Conservation (phyloP, 1,140 invertebrate genomes). For the Sycophila sp. region DNA sequence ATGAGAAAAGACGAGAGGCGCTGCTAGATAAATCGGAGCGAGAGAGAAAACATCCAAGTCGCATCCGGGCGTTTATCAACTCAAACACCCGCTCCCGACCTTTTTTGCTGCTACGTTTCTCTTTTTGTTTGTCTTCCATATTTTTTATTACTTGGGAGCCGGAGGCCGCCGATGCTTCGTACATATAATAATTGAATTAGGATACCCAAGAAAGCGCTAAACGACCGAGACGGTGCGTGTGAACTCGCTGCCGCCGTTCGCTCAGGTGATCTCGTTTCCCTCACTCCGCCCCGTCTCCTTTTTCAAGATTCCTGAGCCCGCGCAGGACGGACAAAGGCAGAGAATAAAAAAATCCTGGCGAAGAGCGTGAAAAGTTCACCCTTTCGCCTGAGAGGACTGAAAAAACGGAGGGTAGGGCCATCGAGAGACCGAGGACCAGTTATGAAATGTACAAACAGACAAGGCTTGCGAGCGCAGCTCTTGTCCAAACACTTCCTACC, state of each 20-base stretch:
- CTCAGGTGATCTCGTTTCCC: conserved; percentile 26
- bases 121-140: conserved; percentile 33
- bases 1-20: background rate
- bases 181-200: conserved; percentile 44
- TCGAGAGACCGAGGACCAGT: conserved; percentile 43
- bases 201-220: conserved; percentile 31
- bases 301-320: background rate
- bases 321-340: background rate
- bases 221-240: conserved; percentile 13
- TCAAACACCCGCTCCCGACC: background rate
- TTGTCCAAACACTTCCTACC: conserved; percentile 51
- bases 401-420: conserved; percentile 9
- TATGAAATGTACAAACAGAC: conserved; percentile 61
- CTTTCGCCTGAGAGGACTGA: background rate
- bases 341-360: background rate
- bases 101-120: background rate
- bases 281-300: background rate
- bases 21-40: conserved; percentile 8
- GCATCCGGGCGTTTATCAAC: conserved; percentile 41
- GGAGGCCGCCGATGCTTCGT: background rate
- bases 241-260: background rate
- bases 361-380: conserved; percentile 25
- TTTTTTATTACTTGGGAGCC: conserved; percentile 2
- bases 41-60: background rate
- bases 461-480: conserved; percentile 36